phyloP scores from a whole-genome alignment of 2,888 invertebrate genomes.

The Saturnia pavonia region DNA sequence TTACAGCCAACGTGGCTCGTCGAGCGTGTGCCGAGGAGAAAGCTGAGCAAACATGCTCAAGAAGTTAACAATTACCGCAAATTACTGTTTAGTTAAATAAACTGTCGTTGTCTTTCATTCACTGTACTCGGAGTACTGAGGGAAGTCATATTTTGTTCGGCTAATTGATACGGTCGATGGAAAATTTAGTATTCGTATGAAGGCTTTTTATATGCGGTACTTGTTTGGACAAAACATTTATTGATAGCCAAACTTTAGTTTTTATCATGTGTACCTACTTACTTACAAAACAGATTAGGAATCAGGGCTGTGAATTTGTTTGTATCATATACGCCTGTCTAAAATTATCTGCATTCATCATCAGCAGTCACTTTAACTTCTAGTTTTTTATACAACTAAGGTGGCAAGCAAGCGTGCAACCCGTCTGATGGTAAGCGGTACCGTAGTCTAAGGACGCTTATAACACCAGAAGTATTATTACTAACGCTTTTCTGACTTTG shows the following conservation, averaged over 20 bases:
- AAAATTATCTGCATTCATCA: too few species aligned
- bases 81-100: constrained; percentile 1
- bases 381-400: too few species aligned
- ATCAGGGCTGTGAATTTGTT: too few species aligned
- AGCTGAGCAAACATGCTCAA: constrained; percentile 3
- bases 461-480: too few species aligned
- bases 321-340: too few species aligned
- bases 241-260: not conserved
- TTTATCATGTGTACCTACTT: too few species aligned
- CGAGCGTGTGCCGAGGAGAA: not conserved
- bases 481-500: too few species aligned
- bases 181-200: not conserved
- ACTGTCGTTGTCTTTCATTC: not conserved
- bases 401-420: too few species aligned
- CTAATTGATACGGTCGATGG: not conserved
- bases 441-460: too few species aligned
- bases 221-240: not conserved
- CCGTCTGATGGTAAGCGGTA: too few species aligned
- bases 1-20: constrained; percentile 8
- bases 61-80: not conserved
- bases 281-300: too few species aligned
- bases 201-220: not conserved
- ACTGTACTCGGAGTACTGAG: not conserved
- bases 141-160: not conserved
- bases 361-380: too few species aligned